Base-by-base conservation (phyloP, 2,888 invertebrate genomes). In the Lottia scabra region DNA sequence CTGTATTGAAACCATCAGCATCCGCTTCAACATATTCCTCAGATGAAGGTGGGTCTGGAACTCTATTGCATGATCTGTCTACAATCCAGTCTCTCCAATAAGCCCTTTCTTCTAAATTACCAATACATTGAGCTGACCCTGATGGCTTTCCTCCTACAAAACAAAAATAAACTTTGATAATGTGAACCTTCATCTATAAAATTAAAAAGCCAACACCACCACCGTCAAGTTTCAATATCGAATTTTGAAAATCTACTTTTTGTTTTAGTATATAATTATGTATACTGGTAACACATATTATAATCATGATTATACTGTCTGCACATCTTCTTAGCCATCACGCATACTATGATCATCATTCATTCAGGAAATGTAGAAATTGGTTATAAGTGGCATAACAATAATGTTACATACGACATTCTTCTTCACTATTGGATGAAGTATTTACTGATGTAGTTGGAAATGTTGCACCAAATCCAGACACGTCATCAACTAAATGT, bases 91-190 rank as follows among this genome's bases (percentile, higher is more conserved):
- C 76, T 4, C 78, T 77, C 85, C 85, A 85, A 63, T 76, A 78
- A 2, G 82, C 83, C 0, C 84, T 83, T 8, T 78, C 79, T 43
- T 79, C 74, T 65, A 81, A 80, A 70, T 83, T 78, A 2, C 85
- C 85, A 23, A 76, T 74, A 71, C 85, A 85, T 27, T 73, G 74
- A 2, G 85, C 85, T n/a, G 72, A 75, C 10, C 83, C 84, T 10
- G 76, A 75, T 27, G 78, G 77, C 15, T 63, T 65, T 13, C 71
- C 76, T 74, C 73, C 67, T 75, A 67, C 13, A 48, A 65, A 27
- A 0, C 5, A 2, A 38, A 38, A 38, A 38, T 4, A 38, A 38
- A 8, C 10, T 10, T 10, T 10, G 38, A 10, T 6, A 38, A 38
- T 10, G 38, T 38, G 8, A 38, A 38, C 10, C 5, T 10, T 1